Base-by-base conservation (phyloP, 2,888 invertebrate species). In the Callyntrura guangdongensis region DNA sequence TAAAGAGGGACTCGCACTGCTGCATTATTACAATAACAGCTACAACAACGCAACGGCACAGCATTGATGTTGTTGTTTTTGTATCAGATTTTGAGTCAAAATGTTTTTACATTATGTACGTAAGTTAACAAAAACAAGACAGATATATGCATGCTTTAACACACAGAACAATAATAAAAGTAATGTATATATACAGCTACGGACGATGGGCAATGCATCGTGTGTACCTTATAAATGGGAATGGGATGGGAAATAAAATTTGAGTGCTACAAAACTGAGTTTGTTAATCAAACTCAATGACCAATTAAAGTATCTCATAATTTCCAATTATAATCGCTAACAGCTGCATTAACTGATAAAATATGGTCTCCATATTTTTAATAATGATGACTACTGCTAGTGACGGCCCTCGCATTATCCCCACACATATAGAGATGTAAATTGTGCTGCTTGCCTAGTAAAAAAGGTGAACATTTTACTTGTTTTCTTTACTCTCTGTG, bases 311-410 rank as follows among this genome's bases (percentile, higher is more conserved):
- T 77, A 86, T 91, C 90, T 59, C 90, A 91, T 91, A 91, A 87
- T 91, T 91, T 91, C 90, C 86, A 91, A 91, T 91, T 91, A 91
- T 91, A 86, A 91, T 81, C 87, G 59, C 86, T 91, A 91, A 91
- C 90, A 87, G 90, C 90, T 91, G 86, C 90, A 90, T 86, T 91
- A 91, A 59, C 61, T 74, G 90, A 82, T 91, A 87, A 91, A 86
- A 91, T 91, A 91, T 77, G 82, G 79, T 86, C 82, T 69, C 74
- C 82, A 79, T 90, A 90, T 86, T 90, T 90, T 85, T 81, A 53
- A n/a, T 25, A 56, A 72, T 56, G 72, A 72, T 69, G 53, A 22
- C 67, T 27, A 27, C 67, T 67, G 22, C 22, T n/a, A 67, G 53
- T 77, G 77, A 81, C 81, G 45, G 59, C 11, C 11, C 27, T 22